These are phyloP conservation scores for Pithys albifrons DNA, from an alignment of 2,113 vertebrate genomes.

Conservation along the genomic window DNA sequence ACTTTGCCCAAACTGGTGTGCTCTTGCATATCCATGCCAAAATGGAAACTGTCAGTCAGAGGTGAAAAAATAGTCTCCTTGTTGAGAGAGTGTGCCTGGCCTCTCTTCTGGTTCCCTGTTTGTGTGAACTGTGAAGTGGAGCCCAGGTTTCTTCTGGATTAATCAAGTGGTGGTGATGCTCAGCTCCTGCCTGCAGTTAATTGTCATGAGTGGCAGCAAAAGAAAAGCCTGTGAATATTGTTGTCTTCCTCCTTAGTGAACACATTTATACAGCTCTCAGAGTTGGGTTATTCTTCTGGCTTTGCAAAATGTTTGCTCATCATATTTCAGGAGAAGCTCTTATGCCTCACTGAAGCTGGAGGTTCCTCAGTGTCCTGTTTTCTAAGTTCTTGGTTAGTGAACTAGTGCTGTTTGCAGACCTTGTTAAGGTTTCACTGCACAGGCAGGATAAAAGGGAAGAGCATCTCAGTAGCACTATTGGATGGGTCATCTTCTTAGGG, in stretches of 20 bases:
- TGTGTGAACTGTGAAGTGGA: not conserved
- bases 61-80: not conserved
- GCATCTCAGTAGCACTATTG: not conserved
- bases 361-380: not conserved
- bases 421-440: not conserved
- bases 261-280: not conserved
- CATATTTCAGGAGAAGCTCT: not conserved
- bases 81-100: not conserved
- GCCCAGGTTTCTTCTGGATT: not conserved
- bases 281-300: not conserved
- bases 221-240: not conserved
- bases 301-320: not conserved
- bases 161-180: not conserved
- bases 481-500: rapidly evolving
- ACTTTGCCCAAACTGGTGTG: not conserved
- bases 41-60: not conserved
- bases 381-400: not conserved
- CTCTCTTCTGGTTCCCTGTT: not conserved
- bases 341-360: not conserved
- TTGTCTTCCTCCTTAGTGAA: not conserved
- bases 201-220: not conserved
- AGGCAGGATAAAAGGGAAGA: not conserved
- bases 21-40: not conserved
- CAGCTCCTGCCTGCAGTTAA: not conserved
- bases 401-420: not conserved